These are phyloP conservation scores for Drosophila kuntzei DNA, from an alignment of 2,888 invertebrate genomes.

Conservation along the genomic window DNA sequence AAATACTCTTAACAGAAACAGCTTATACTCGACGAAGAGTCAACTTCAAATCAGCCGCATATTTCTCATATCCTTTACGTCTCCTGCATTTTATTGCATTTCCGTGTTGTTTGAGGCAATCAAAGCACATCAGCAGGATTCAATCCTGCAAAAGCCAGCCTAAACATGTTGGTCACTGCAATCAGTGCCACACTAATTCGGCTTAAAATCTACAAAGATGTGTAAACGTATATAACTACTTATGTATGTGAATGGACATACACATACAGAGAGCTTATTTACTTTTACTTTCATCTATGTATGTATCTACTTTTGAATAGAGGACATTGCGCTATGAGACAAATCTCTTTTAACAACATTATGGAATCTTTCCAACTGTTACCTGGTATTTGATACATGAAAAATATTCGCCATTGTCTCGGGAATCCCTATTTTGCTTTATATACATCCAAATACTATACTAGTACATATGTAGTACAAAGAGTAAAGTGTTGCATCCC, in stretches of 20 bases:
- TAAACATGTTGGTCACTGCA: constrained; percentile 22
- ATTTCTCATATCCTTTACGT: constrained; percentile 61
- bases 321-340: neutral
- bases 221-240: neutral
- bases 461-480: neutral
- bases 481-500: too few species aligned
- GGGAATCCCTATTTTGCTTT: neutral
- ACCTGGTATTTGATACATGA: neutral
- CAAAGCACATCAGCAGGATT: constrained; percentile 38
- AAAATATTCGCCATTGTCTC: neutral
- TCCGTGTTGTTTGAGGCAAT: constrained; percentile 48
- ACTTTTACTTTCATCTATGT: neutral
- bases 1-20: constrained; percentile 15
- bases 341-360: neutral
- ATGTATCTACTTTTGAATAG: neutral
- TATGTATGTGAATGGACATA: neutral
- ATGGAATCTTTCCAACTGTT: neutral
- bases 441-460: too few species aligned
- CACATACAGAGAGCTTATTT: neutral
- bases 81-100: constrained; percentile 65
- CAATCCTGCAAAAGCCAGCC: constrained; percentile 18
- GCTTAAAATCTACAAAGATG: constrained; percentile 4
- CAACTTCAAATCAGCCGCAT: constrained; percentile 60
- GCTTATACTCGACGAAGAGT: constrained; percentile 4
- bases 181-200: constrained; percentile 26